phyloP scores from a whole-genome alignment of 2,888 invertebrate genomes.

The Phaonia tiefii region DNA sequence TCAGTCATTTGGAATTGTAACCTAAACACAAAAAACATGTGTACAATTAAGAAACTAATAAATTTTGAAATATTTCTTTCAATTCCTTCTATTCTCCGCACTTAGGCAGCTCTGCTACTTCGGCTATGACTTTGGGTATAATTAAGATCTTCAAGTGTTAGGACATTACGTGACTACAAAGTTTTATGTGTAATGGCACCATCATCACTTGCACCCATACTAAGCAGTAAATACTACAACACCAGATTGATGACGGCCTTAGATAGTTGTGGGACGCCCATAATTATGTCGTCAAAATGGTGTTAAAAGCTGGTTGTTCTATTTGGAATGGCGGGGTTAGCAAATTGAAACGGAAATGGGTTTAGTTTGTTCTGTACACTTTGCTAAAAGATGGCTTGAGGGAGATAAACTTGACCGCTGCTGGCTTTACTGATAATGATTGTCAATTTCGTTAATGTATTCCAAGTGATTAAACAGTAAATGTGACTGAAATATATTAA shows the following conservation, averaged over 20 bases:
- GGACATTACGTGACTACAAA: slow-evolving; percentile 40
- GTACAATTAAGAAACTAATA: slow-evolving; percentile 50
- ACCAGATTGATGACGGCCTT: neutral
- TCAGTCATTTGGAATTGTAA: slow-evolving; percentile 33
- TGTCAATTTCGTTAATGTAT: too few relatives aligned
- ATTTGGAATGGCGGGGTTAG: too few relatives aligned
- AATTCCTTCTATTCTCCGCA: neutral
- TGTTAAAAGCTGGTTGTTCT: neutral
- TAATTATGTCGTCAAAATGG: slow-evolving; percentile 4
- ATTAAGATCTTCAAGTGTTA: slow-evolving; percentile 55
- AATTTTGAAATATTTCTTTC: slow-evolving; percentile 43
- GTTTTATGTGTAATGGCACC: neutral
- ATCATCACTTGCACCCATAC: neutral
- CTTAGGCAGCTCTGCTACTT: neutral
- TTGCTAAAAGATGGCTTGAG: too few relatives aligned
- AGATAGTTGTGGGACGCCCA: neutral
- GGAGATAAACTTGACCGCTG: too few relatives aligned
- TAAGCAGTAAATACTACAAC: neutral
- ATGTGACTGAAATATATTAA: too few relatives aligned
- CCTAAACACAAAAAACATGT: slow-evolving; percentile 58
- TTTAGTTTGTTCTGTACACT: too few relatives aligned
- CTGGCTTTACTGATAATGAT: too few relatives aligned
- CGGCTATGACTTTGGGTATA: neutral
- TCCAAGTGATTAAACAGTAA: too few relatives aligned
- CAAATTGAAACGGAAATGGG: too few relatives aligned